phyloP scores from a whole-genome alignment of 2,113 vertebrate genomes.

The Sisor rabdophorus region DNA sequence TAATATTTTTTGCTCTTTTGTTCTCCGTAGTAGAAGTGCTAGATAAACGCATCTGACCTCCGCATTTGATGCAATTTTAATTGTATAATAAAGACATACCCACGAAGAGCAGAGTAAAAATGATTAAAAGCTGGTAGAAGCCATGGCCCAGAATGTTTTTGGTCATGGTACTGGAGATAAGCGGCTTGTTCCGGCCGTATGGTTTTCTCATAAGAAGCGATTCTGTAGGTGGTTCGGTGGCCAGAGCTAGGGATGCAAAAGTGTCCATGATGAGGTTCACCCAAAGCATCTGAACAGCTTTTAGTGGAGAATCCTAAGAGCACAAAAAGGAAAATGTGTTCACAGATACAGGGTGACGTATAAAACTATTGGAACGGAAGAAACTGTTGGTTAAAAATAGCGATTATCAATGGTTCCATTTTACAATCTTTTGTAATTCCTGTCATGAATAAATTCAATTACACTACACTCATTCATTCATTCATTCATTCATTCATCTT shows the following conservation, averaged over 20 bases:
- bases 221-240: constrained; percentile 90
- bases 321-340: not conserved
- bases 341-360: not conserved
- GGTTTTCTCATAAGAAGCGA: constrained; percentile 84
- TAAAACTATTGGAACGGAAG: not conserved
- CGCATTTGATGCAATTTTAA: not conserved
- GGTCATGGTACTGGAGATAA: constrained; percentile 96
- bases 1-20: constrained; percentile 43
- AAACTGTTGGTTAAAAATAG: no score
- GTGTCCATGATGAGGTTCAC: constrained; percentile 98
- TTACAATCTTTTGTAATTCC: not conserved
- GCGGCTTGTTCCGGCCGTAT: constrained; percentile 91
- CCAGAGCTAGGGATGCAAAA: constrained; percentile 90
- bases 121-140: constrained; percentile 89
- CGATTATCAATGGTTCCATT: no score
- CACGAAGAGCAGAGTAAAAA: constrained; percentile 89
- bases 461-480: not conserved
- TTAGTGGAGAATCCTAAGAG: constrained; percentile 87
- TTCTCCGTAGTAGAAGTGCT: not conserved
- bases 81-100: constrained; percentile 61
- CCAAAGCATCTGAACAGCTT: constrained; percentile 97
- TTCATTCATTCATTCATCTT: no score
- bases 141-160: constrained; percentile 95
- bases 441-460: not conserved
- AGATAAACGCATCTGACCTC: not conserved